Base-by-base conservation (phyloP, 1,140 invertebrate genomes). In the Lepidurus packardi region DNA sequence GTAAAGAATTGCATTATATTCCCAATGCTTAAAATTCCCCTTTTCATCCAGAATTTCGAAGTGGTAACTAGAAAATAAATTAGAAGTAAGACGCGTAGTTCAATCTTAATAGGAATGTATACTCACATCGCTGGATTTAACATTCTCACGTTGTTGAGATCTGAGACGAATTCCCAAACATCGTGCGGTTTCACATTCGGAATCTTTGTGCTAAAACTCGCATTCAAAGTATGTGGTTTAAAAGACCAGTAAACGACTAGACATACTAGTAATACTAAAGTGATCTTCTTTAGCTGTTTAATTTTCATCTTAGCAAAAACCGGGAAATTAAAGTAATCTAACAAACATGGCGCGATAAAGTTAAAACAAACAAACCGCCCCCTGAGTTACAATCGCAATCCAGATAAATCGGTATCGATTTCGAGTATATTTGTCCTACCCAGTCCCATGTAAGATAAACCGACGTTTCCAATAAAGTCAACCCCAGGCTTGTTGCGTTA, bases 11-110 rank as follows among this genome's bases (percentile, higher is more conserved):
- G 79, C 79, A 34, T 73, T 73, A 78, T 80, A 80, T 41, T 80
- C 79, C 79, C 79, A 80, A 42, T 80, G 79, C 13, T 73, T 77
- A 74, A 78, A 80, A 74, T 80, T 80, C 73, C 79, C 79, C 41
- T 80, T 80, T 41, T 80, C 79, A 1, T 47, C 47, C 10, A 44
- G 73, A 41, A 80, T 80, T 24, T 77, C n/a, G n/a, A 80, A 74
- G 0, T 80, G 76, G 43, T 74, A 80, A 21, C 79, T 80, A 21
- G 7, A n/a, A 74, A 5, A 76, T 45, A 43, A 0, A 44, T 41
- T 47, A 1, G 21, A 7, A 25, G 42, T 77, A 0, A 43, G 43
- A 41, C 73, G n/a, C 8, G 7, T 11, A 47, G 13, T 24, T 5
- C 9, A 24, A 47, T n/a, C 34, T 5, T n/a, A 75, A 25, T 8